A percentile compares a stretch with the other conserved stretches of the same genome.
Evolutionary conservation across 2,888 invertebrate species (phyloP).

Genomic region (Pteria penguin): DNA sequence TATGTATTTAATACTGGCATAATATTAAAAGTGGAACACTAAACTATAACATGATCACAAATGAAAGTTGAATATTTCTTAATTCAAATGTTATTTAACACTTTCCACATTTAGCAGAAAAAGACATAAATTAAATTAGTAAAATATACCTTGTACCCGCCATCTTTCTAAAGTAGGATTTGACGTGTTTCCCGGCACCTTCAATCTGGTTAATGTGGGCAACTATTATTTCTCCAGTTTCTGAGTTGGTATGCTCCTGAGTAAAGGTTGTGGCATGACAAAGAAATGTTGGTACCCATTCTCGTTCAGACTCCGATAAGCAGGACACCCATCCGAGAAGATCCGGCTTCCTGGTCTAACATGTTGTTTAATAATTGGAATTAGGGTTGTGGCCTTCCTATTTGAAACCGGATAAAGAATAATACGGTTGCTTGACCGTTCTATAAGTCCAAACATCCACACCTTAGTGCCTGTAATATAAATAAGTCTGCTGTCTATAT

Average conservation of each 20-base stretch:
- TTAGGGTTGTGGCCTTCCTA: neutral
- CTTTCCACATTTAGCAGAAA: neutral
- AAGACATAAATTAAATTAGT: too few relatives aligned
- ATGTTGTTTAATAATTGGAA: slow-evolving; percentile 21
- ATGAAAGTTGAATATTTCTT: neutral
- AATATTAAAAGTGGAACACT: too few relatives aligned
- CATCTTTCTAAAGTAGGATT: slow-evolving; percentile 6
- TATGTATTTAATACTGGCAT: too few relatives aligned
- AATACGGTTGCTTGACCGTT: slow-evolving; percentile 24
- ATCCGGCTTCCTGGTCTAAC: slow-evolving; percentile 12
- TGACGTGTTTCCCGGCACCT: slow-evolving; percentile 6
- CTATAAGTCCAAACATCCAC: slow-evolving; percentile 46
- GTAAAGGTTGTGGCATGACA: slow-evolving; percentile 23
- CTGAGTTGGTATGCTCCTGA: neutral
- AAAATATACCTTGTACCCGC: too few relatives aligned
- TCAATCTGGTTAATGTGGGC: neutral
- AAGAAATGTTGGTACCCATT: slow-evolving; percentile 33
- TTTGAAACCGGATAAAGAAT: slow-evolving; percentile 26
- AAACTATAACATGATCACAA: too few relatives aligned
- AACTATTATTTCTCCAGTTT: neutral
- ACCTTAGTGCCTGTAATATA: too few relatives aligned
- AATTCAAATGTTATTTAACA: neutral
- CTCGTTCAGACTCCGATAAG: slow-evolving; percentile 17
- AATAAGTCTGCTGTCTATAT: too few relatives aligned
- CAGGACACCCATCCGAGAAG: slow-evolving; percentile 22